phyloP scores from a whole-genome alignment of 2,888 invertebrate genomes.

The Athalia rosae region DNA sequence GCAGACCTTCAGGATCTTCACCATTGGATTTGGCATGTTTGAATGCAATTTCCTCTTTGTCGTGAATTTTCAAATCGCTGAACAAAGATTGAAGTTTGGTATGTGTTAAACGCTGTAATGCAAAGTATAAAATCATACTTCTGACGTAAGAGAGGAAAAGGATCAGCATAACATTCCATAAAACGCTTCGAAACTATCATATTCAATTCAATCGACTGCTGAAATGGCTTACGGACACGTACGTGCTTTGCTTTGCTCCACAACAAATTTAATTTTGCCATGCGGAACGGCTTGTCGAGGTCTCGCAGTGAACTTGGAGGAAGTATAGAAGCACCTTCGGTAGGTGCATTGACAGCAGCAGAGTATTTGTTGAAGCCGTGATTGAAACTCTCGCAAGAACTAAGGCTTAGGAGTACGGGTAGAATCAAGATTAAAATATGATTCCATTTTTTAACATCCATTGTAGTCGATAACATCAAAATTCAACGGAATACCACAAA shows the following conservation, averaged over 20 bases:
- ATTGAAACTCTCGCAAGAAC: conserved; percentile 69
- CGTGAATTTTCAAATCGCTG: conserved; percentile 92
- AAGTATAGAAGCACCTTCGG: conserved; percentile 67
- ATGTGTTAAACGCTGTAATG: conserved; percentile 84
- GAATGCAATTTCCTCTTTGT: conserved; percentile 91
- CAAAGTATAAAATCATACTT: conserved; percentile 8
- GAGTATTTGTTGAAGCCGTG: conserved; percentile 82
- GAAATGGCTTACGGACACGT: conserved; percentile 64
- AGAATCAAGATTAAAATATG: conserved; percentile 1
- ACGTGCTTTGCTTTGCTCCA: conserved; percentile 95
- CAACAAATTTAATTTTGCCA: conserved; percentile 91
- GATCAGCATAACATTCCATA: conserved; percentile 24
- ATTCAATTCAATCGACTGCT: too few species aligned
- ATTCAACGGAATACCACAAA: too few species aligned
- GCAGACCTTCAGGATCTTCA: conserved; percentile 89
- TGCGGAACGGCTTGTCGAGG: conserved; percentile 89
- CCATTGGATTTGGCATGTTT: conserved; percentile 89
- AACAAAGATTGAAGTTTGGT: conserved; percentile 89
- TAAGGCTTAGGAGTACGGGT: background rate
- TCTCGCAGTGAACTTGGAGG: conserved; percentile 77
- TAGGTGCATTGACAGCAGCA: conserved; percentile 76
- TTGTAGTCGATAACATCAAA: background rate
- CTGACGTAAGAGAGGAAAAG: background rate
- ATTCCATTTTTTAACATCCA: background rate
- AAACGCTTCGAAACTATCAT: conserved; percentile 20